Conservation (phyloP, 2,797 vertebrate genomes). For the Philypnodon macrostomus region DNA sequence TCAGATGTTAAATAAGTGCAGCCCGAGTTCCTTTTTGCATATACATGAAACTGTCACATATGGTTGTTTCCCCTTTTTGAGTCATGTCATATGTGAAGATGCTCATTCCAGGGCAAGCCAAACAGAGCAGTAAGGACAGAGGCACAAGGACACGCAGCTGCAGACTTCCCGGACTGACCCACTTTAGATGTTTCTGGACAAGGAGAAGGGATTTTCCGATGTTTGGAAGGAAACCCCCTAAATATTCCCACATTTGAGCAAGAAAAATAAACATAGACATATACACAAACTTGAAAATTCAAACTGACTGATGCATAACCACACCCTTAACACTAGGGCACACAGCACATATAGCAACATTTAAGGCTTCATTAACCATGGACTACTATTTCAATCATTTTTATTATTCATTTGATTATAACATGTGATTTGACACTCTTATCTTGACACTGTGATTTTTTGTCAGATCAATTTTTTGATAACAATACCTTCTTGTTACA, state of each 20-base stretch:
- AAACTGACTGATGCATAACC: too few species aligned
- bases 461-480: too few species aligned
- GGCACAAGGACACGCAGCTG: constrained; percentile 36
- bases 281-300: too few species aligned
- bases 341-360: too few species aligned
- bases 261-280: neutral
- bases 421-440: too few species aligned
- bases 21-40: constrained; percentile 32
- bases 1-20: constrained; percentile 30
- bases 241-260: constrained; percentile 36
- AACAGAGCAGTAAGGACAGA: constrained; percentile 20
- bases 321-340: too few species aligned
- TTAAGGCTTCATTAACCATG: too few species aligned
- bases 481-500: too few species aligned
- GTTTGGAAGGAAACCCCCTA: constrained; percentile 40
- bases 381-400: too few species aligned
- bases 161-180: constrained; percentile 78
- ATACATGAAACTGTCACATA: constrained; percentile 33
- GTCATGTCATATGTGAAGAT: constrained; percentile 33
- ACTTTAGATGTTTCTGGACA: constrained; percentile 75
- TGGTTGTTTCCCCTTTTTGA: constrained; percentile 28
- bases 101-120: constrained; percentile 29
- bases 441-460: too few species aligned
- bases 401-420: too few species aligned
- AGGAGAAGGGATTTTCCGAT: constrained; percentile 75